Evolutionary conservation across 2,888 invertebrate genomes (phyloP).

Genomic region (Leucophenga montana): DNA sequence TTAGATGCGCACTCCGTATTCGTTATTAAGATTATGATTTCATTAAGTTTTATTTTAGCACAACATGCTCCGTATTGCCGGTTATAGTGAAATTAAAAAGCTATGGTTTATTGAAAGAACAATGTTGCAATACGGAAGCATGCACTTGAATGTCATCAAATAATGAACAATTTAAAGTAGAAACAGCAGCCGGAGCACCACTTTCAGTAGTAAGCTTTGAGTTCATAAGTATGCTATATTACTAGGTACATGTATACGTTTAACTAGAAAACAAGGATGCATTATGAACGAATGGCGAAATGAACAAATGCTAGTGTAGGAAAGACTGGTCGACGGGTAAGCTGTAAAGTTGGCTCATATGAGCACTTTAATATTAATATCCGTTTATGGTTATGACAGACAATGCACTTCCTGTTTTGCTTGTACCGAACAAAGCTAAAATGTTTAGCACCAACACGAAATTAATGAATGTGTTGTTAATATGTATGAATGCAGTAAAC

Average conservation of each 20-base stretch:
- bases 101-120: too few species aligned
- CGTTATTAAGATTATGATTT: too few species aligned
- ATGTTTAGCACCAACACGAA: constrained; percentile 14
- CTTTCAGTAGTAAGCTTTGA: too few species aligned
- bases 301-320: background rate
- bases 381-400: constrained; percentile 65
- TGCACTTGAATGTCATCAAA: background rate
- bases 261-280: background rate
- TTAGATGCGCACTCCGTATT: too few species aligned
- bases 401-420: constrained; percentile 42
- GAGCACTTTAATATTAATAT: constrained; percentile 56
- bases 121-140: too few species aligned
- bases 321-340: background rate
- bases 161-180: constrained; percentile 8
- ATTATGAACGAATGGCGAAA: background rate
- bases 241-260: background rate
- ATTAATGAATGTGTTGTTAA: constrained; percentile 47
- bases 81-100: too few species aligned
- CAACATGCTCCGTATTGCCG: too few species aligned
- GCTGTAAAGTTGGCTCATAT: background rate
- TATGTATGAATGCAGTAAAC: constrained; percentile 48
- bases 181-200: too few species aligned
- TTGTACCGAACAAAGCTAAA: constrained; percentile 11
- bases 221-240: constrained; percentile 1
- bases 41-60: too few species aligned